Base-by-base conservation (phyloP, 2,797 vertebrate genomes). In the Karalla daura region DNA sequence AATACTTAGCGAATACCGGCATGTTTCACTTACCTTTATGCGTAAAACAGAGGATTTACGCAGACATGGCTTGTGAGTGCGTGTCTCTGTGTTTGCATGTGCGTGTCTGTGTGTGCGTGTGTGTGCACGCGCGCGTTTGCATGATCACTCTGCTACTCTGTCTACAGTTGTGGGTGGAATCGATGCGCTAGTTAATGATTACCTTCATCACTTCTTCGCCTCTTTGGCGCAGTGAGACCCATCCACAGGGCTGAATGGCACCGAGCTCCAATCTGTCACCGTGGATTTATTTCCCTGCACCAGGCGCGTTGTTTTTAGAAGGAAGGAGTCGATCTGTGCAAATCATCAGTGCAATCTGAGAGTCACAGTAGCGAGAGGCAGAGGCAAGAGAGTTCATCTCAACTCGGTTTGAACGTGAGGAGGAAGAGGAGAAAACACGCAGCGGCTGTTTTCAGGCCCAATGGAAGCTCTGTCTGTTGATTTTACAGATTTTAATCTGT, bases 11-110 rank as follows among this genome's bases (percentile, higher is more conserved):
- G 32, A 62, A 24, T 33, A 46, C 9, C 30, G 17, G 18, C 33
- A 69, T 46, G 46, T 23, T 63, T 70, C 10, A 46, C 60, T 30
- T 51, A 63, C 64, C 52, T 51, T 37, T 70, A 36, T 56, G 70
- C 33, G 58, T 54, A 54, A 69, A 80, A 72, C 33, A 43, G 20
- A 52, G 23, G 27, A 41, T 60, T 37, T 18, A 28, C 13, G 24
- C 15, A 13, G n/a, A 25, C 7, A 4, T 4, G 13, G 17, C 8
- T 17, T 5, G 60, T 30, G 28, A 7, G 28, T 30, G 28, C 10
- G 28, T 30, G 28, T 30, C 6, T 30, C 6, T 30, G 28, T 30
- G 28, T 30, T 6, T 30, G 28, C 10, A 10, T 30, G 28, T 30
- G 28, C 10, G 28, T 30, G 28, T 30, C 5, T 30, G 28, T 30